These are phyloP conservation scores for Drepanosiphum platanoidis DNA, from an alignment of 2,888 invertebrate genomes.

Conservation along the genomic window DNA sequence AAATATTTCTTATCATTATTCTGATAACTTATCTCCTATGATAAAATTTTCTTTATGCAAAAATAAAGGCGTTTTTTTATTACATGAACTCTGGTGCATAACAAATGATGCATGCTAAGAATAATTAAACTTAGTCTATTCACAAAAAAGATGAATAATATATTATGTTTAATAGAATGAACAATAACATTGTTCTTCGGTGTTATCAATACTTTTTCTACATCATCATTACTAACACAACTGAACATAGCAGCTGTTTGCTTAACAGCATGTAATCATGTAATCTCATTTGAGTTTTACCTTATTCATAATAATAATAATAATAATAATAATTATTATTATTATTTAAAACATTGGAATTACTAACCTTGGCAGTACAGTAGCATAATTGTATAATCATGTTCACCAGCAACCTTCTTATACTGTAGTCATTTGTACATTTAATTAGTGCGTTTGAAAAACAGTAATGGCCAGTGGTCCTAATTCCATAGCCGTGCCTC, in stretches of 20 bases:
- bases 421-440: not conserved
- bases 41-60: too few species aligned
- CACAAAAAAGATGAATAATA: too few species aligned
- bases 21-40: too few species aligned
- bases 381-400: constrained; percentile 31
- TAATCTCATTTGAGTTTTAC: constrained; percentile 4
- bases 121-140: too few species aligned
- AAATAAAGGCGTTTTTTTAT: too few species aligned
- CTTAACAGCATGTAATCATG: not conserved
- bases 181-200: too few species aligned
- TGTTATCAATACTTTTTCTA: too few species aligned
- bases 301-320: constrained; percentile 36
- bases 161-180: too few species aligned
- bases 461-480: constrained; percentile 48
- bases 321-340: too few species aligned
- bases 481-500: constrained; percentile 46
- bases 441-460: not conserved
- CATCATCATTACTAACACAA: constrained; percentile 11
- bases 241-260: constrained; percentile 49
- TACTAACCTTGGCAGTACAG: constrained; percentile 50
- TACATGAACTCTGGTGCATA: too few species aligned
- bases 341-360: constrained; percentile 36
- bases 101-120: too few species aligned
- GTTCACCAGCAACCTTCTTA: constrained; percentile 37
- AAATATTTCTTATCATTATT: too few species aligned